Conservation (phyloP, 2,113 vertebrate species). For the Bucco capensis region DNA sequence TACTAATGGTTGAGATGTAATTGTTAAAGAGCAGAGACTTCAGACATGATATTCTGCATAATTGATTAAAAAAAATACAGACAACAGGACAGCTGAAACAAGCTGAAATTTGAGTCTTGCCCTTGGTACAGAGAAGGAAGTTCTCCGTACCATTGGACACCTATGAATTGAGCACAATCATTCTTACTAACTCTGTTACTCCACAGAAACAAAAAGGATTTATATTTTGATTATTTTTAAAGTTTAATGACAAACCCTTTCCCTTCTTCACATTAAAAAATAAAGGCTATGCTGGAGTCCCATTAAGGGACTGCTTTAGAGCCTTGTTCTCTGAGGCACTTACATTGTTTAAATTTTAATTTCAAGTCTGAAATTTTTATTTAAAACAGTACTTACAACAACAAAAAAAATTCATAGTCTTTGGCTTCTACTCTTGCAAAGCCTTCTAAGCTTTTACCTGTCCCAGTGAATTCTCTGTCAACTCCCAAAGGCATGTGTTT, state of each 20-base stretch:
- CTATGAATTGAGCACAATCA: slow-evolving; percentile 50
- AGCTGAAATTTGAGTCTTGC: slow-evolving; percentile 55
- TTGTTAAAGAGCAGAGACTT: slow-evolving; percentile 48
- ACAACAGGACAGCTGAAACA: slow-evolving; percentile 28
- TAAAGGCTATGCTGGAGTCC: slow-evolving; percentile 68
- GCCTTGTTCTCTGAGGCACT: slow-evolving; percentile 70
- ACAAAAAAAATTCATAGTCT: slow-evolving; percentile 41
- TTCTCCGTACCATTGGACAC: slow-evolving; percentile 49
- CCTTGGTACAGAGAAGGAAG: slow-evolving; percentile 26
- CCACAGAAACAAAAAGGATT: slow-evolving; percentile 67
- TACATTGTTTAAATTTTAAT: slow-evolving; percentile 79
- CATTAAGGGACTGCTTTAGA: slow-evolving; percentile 73
- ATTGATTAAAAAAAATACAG: slow-evolving; percentile 53
- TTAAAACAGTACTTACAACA: slow-evolving; percentile 69
- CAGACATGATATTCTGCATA: slow-evolving; percentile 21
- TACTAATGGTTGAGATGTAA: slow-evolving; percentile 35
- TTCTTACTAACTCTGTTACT: slow-evolving; percentile 50
- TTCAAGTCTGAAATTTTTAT: slow-evolving; percentile 74
- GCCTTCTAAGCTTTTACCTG: slow-evolving; percentile 43
- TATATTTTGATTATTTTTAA: slow-evolving; percentile 79
- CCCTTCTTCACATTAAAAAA: slow-evolving; percentile 75
- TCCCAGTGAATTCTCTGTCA: slow-evolving; percentile 4
- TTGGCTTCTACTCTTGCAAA: neutral
- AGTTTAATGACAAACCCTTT: slow-evolving; percentile 78
- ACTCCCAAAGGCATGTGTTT: neutral